Evolutionary conservation across 1,140 invertebrate genomes (phyloP).

Genomic region (Pemphigus obesinymphae): DNA sequence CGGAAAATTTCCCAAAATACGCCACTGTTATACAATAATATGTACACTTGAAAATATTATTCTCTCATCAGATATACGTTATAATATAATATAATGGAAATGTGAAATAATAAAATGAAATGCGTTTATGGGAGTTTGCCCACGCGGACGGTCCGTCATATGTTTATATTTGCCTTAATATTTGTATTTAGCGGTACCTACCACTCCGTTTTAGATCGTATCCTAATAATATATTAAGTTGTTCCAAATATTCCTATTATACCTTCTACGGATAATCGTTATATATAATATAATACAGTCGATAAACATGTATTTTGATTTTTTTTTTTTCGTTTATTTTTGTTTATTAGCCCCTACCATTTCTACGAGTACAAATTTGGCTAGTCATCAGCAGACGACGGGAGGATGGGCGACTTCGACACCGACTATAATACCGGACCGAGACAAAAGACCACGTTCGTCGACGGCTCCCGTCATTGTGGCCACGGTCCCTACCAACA

Average conservation of each 20-base stretch:
- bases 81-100: neutral
- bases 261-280: neutral
- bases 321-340: neutral
- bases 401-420: slow-evolving; percentile 6
- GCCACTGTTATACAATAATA: no score
- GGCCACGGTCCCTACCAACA: slow-evolving; percentile 5
- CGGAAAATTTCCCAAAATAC: no score
- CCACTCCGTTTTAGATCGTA: neutral
- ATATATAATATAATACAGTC: neutral
- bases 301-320: neutral
- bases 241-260: neutral
- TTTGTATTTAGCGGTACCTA: no score
- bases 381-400: slow-evolving; percentile 21
- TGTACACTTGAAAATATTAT: no score
- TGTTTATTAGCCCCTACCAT: slow-evolving; percentile 1
- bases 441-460: slow-evolving; percentile 23
- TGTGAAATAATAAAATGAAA: neutral
- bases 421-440: neutral
- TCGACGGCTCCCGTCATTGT: slow-evolving; percentile 31
- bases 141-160: no score
- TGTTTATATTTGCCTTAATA: no score
- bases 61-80: neutral
- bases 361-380: slow-evolving; percentile 25
- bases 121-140: neutral
- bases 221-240: neutral